Conservation (phyloP, 1,140 invertebrate genomes). For the Diachasmimorpha longicaudata region DNA sequence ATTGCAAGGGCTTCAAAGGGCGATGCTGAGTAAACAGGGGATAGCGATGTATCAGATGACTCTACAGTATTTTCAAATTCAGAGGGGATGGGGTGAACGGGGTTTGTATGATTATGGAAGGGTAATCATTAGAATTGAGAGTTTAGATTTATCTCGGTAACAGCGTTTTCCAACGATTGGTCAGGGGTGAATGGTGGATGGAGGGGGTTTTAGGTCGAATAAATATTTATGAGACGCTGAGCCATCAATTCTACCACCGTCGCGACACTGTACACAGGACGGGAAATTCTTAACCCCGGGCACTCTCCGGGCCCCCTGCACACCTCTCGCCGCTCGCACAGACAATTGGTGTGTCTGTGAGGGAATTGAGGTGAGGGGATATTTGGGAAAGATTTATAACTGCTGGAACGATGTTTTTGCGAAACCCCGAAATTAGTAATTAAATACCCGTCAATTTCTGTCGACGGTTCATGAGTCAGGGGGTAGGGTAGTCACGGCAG, state of each 20-base stretch:
- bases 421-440: slow-evolving; percentile 44
- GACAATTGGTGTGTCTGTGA: slow-evolving; percentile 8
- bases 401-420: slow-evolving; percentile 27
- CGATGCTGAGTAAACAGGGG: background rate
- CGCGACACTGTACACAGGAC: background rate
- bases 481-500: slow-evolving; percentile 6
- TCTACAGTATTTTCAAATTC: background rate
- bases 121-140: background rate
- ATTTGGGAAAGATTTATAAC: slow-evolving; percentile 25
- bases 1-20: background rate
- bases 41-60: slow-evolving; percentile 8
- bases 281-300: background rate
- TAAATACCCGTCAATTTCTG: slow-evolving; percentile 39
- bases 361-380: background rate
- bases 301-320: background rate
- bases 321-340: background rate
- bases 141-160: background rate
- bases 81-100: no score
- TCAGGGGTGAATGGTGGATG: background rate
- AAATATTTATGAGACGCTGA: slow-evolving; percentile 30
- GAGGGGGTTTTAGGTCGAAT: slow-evolving; percentile 8
- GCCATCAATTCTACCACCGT: slow-evolving; percentile 22
- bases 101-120: no score
- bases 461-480: slow-evolving; percentile 8
- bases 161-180: background rate